A percentile compares a stretch with the other conserved stretches of the same genome.
These are phyloP conservation scores for Gymnoscelis rufifasciata DNA, from an alignment of 2,888 invertebrate genomes.

Conservation along the genomic window DNA sequence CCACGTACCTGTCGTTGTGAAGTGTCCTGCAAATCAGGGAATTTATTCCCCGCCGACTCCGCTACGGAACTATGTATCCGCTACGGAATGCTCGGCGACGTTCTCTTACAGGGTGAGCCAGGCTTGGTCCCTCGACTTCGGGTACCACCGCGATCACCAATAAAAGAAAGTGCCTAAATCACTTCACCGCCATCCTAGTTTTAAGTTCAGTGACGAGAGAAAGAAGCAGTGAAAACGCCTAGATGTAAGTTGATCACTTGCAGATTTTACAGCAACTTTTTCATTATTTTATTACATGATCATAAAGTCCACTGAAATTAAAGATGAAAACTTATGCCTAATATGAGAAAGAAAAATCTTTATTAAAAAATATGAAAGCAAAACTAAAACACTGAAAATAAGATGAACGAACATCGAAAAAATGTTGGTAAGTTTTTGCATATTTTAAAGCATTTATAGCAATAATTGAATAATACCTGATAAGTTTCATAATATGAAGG, in stretches of 20 bases:
- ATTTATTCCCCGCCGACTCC: slow-evolving; percentile 20
- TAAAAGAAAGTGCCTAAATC: slow-evolving; percentile 5
- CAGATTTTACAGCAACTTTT: background rate
- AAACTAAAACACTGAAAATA: no score
- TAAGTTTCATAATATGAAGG: no score
- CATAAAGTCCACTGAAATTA: no score
- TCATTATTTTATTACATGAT: no score
- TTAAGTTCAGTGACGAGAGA: slow-evolving; percentile 6
- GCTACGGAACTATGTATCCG: slow-evolving; percentile 20
- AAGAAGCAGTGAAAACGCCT: no score
- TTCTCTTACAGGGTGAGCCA: slow-evolving; percentile 15
- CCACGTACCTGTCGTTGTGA: background rate
- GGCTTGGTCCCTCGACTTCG: slow-evolving; percentile 15
- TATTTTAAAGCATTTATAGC: no score
- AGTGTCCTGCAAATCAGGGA: slow-evolving; percentile 17
- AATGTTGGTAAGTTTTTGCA: no score
- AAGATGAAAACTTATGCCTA: no score
- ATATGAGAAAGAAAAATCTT: no score
- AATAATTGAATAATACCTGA: no score
- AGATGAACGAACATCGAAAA: no score
- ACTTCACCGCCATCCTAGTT: slow-evolving; percentile 9
- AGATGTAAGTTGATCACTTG: background rate
- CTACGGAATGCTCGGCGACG: slow-evolving; percentile 20
- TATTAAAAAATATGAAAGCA: no score
- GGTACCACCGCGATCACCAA: background rate